Evolutionary conservation across 2,888 invertebrate genomes (phyloP), one percentile per base, ranked within the genome.

Genomic region (Trachelus tabidus): DNA sequence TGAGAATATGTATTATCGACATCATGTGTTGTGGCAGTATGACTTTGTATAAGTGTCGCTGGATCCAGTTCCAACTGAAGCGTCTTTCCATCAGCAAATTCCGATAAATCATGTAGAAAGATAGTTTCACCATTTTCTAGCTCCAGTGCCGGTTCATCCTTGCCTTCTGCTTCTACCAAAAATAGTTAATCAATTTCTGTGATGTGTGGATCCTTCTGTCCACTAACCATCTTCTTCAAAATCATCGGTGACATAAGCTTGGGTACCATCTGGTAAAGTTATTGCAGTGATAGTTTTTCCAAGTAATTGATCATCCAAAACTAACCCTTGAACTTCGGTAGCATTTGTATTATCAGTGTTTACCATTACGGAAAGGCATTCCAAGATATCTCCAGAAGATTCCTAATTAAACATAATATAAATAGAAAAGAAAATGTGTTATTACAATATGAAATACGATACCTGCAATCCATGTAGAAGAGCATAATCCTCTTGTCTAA

Each of bases 251-350:
- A 91, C 85, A 69, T 89, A 90, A 6, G 91, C 91, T 81, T 90
- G 90, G 3, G 87, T 90, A 68, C 91, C 91, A 82, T 92, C 91
- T 0, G 91, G 88, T 68, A 92, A 81, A 9, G 91, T 91, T 73
- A 91, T 86, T 2, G 91, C 87, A 12, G 91, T 91, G 34, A 91
- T 79, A 11, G 88, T 88, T 1, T 88, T 85, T 6, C 89, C 86
- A 12, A 90, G 83, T 11, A 90, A 77, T 40, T 89, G 86, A 73
- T 90, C 88, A 4, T 89, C 87, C 40, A 90, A 81, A 73, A 90
- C 85, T 23, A 90, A 80, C 75, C 88, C 85, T 75, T 88, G 87
- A 1, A 87, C 84, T 76, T 85, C 82, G 0, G 77, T 79, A 56
- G 84, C 81, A 23, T 83, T 85, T 1, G 81, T 73, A 75, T 86